Percentiles rank a stretch among this genome's conserved stretches.
Evolutionary conservation across 2,797 vertebrate genomes (phyloP).

Genomic region (Coracias cyanogaster): DNA sequence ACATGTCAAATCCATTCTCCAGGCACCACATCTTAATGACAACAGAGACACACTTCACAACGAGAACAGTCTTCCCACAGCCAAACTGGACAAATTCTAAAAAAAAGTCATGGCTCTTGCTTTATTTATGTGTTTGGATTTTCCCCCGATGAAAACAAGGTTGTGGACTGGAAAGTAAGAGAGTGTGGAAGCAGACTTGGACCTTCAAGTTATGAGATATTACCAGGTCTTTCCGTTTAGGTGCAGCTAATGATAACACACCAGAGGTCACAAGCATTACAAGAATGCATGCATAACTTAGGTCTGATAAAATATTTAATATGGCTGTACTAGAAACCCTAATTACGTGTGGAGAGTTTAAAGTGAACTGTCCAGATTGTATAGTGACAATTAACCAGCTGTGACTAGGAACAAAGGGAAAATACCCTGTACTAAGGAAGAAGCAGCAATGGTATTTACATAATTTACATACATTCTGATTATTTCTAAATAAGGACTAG

Average conservation of each 20-base stretch:
- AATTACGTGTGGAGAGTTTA: background rate
- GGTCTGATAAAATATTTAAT: constrained; percentile 1
- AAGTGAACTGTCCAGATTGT: constrained; percentile 22
- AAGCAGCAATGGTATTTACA: constrained; percentile 24
- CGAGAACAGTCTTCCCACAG: background rate
- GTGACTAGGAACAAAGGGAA: constrained; percentile 32
- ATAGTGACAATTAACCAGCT: constrained; percentile 50
- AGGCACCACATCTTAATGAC: background rate
- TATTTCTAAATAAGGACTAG: background rate
- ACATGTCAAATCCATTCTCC: background rate
- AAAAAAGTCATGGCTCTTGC: background rate
- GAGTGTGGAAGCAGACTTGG: background rate
- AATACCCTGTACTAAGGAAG: constrained; percentile 1
- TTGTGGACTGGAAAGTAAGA: background rate
- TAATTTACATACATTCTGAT: constrained; percentile 12
- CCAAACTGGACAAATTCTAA: background rate
- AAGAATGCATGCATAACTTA: background rate
- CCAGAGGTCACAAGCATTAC: background rate
- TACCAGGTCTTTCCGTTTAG: background rate
- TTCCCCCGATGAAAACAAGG: background rate
- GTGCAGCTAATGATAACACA: background rate
- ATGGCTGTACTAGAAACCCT: background rate
- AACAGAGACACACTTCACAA: background rate
- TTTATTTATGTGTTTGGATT: background rate
- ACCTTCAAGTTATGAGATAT: background rate